phyloP scores from a whole-genome alignment of 2,888 invertebrate genomes.

The Pseudococcus longispinus region DNA sequence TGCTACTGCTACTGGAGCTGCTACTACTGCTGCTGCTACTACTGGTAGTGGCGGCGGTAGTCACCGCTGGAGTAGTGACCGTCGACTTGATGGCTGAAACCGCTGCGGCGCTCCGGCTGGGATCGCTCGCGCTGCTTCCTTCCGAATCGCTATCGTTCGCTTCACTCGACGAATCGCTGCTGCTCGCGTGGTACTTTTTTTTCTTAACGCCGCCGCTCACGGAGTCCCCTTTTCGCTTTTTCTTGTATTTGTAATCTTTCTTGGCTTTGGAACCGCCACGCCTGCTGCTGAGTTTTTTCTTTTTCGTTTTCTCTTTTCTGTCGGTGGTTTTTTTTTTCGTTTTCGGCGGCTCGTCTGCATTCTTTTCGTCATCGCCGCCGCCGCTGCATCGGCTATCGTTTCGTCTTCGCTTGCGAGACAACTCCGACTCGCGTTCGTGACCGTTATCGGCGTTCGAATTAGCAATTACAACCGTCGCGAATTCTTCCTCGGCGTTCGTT shows the following conservation, averaged over 20 bases:
- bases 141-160: constrained; percentile 40
- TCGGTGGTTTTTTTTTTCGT: background rate
- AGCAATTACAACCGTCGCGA: background rate
- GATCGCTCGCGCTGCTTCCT: background rate
- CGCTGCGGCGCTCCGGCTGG: background rate
- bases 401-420: background rate
- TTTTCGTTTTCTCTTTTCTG: constrained; percentile 15
- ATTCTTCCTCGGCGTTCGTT: background rate
- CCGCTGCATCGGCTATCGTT: background rate
- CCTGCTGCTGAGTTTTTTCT: background rate
- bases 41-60: background rate
- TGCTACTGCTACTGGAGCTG: constrained; percentile 1
- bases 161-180: constrained; percentile 10
- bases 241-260: constrained; percentile 8
- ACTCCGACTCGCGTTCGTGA: background rate
- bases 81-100: background rate
- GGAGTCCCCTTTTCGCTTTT: constrained; percentile 5
- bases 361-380: background rate
- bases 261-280: background rate
- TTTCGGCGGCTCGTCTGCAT: background rate
- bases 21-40: background rate
- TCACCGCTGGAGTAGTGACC: background rate
- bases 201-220: background rate
- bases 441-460: background rate
- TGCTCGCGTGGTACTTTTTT: constrained; percentile 17